Conservation (phyloP, 2,797 vertebrate species). For the Yasuhikotakia modesta region DNA sequence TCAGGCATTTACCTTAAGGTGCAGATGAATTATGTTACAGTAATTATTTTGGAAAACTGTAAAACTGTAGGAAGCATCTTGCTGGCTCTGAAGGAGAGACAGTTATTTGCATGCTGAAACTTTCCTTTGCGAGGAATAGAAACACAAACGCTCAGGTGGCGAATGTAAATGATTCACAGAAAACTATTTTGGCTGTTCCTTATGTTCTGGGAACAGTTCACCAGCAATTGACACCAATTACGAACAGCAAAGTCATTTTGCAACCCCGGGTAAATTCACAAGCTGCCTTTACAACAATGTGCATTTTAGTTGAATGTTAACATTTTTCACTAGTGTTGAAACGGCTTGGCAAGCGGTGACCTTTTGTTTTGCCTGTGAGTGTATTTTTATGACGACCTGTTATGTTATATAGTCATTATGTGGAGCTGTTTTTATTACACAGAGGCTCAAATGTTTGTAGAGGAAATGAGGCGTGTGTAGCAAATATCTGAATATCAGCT, state of each 20-base stretch:
- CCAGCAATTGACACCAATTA: constrained; percentile 52
- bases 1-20: constrained; percentile 40
- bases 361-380: constrained; percentile 32
- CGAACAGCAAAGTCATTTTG: constrained; percentile 31
- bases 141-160: constrained; percentile 31
- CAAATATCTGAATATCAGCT: background rate
- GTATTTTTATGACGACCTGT: constrained; percentile 15
- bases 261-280: constrained; percentile 40
- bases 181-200: constrained; percentile 52
- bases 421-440: background rate
- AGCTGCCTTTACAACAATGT: constrained; percentile 19
- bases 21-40: constrained; percentile 37
- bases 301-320: constrained; percentile 17
- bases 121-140: constrained; percentile 51
- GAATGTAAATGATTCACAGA: constrained; percentile 55
- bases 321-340: constrained; percentile 21
- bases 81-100: constrained; percentile 32
- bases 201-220: constrained; percentile 43
- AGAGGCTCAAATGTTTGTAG: background rate
- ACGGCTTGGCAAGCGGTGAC: constrained; percentile 22
- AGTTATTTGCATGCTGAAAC: constrained; percentile 51
- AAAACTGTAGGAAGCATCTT: constrained; percentile 49
- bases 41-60: too few species aligned
- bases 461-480: background rate
- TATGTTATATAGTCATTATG: constrained; percentile 11